Base-by-base conservation (phyloP, 2,797 vertebrate species). In the Anableps anableps region DNA sequence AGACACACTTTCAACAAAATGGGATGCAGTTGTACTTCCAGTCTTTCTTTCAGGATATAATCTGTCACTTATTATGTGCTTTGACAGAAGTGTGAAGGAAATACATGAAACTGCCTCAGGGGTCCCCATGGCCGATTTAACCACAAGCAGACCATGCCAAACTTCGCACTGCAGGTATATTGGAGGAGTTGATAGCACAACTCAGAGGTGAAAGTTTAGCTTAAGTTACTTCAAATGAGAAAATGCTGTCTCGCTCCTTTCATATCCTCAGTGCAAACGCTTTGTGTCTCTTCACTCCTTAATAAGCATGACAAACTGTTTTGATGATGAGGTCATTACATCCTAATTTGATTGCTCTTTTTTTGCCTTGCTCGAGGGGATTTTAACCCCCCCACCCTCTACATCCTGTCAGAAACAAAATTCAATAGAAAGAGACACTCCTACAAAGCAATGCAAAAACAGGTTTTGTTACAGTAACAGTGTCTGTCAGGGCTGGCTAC, bases 151-250 rank as follows among this genome's bases (percentile, higher is more conserved):
- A 95, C 96, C 91, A 66, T 92, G 86, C 74, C 88, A 34, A 86
- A 90, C 90, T 90, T 92, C 90, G 94, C 90, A 94, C 94, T 95
- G 95, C 93, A 96, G 93, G 92, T 94, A 95, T 92, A 91, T 94
- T 62, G 90, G 88, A 83, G 82, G 89, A 79, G 81, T 88, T 91
- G 90, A 92, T 91, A 91, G 91, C 86, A 84, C 83, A 84, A 94
- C 89, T 79, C 86, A 87, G 87, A 93, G 87, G 93, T 89, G 90
- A 93, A 93, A 84, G 90, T 94, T 91, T 93, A 96, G 94, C 93
- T 95, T 95, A 95, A 93, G 95, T 96, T 96, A 95, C 95, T 92
- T 91, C 81, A 95, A 96, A 96, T 96, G 91, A 95, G 94, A 96
- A 96, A 94, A 95, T 95, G 92, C 95, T 96, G 96, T 95, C 90